Evolutionary conservation across 2,113 vertebrate genomes (phyloP), one percentile per base, ranked within the genome.

Genomic region (Mohoua ochrocephala): DNA sequence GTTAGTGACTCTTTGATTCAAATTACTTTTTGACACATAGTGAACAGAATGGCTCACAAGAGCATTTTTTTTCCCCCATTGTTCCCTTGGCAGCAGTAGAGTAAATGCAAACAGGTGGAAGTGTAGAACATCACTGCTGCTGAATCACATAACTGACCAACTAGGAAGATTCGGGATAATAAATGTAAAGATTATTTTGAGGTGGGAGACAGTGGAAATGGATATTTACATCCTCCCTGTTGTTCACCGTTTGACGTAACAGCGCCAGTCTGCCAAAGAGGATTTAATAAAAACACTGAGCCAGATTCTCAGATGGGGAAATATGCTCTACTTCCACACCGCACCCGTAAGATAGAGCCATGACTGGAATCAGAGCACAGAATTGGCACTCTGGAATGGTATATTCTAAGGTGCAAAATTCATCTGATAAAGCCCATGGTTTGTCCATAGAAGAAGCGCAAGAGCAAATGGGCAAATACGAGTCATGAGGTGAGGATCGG

Each of bases 21-120:
- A 97, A 98, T 98, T 98, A 96, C 93, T 98, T 98, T 98, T 97
- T 98, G 98, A 98, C 97, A 98, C 94, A 89, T 83, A 97, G 94
- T 96, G 96, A 97, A 97, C 6, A 61, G 83, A 97, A 97, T 95
- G 92, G 80, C 78, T 97, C 96, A 93, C 41, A 20, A 87, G 95
- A 96, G 89, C 95, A 95, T 97, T 97, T 94, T 97, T 97, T 97
- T 96, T n/a, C n/a, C 90, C 71, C 79, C 92, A 91, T 93, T 91
- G 92, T 97, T 98, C 97, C 97, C 96, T 76, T 84, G 97, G 64
- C 92, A 97, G 96, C 49, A 86, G 61, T 97, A 89, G 47, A 96
- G 82, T 96, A 96, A 97, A 97, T 94, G 96, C 96, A 97, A 98
- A 97, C 97, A 97, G 96, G 96, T 97, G 95, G 96, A 94, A 97